Evolutionary conservation across 2,113 vertebrate genomes (phyloP).

Genomic region (Engystomops pustulosus): DNA sequence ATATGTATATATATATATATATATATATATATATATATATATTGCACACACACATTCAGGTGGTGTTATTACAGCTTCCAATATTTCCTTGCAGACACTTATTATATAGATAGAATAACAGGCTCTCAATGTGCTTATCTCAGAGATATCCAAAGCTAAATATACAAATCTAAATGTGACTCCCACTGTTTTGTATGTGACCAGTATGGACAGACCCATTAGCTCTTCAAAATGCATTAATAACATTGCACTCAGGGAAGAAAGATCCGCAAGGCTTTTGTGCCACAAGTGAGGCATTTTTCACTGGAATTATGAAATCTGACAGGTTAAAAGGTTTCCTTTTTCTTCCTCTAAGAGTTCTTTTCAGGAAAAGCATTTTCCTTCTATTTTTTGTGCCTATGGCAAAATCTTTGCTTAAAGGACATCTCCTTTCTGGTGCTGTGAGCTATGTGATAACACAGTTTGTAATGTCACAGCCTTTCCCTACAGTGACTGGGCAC

Average conservation of each 20-base stretch:
- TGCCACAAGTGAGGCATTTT: constrained; percentile 60
- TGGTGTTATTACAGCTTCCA: neutral
- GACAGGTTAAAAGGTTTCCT: constrained; percentile 58
- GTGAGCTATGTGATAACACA: constrained; percentile 22
- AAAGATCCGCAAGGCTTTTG: constrained; percentile 57
- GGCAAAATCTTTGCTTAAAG: constrained; percentile 43
- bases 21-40: too few relatives aligned
- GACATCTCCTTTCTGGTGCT: neutral
- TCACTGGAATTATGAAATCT: constrained; percentile 59
- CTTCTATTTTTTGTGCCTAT: constrained; percentile 36
- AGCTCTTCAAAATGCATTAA: constrained; percentile 54
- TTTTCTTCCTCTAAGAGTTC: constrained; percentile 27
- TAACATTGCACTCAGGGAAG: constrained; percentile 58
- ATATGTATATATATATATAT: too few relatives aligned
- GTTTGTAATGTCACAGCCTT: constrained; percentile 1
- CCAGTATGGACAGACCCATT: constrained; percentile 57
- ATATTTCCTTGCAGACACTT: neutral
- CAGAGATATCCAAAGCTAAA: constrained; percentile 14
- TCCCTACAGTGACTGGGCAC: neutral
- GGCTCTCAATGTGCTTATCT: constrained; percentile 24
- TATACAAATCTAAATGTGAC: constrained; percentile 34
- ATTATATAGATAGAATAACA: neutral
- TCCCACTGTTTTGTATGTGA: constrained; percentile 49
- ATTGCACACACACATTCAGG: too few relatives aligned
- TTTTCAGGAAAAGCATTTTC: constrained; percentile 20